phyloP scores from a whole-genome alignment of 2,113 vertebrate genomes.

The Tetrao urogallus region DNA sequence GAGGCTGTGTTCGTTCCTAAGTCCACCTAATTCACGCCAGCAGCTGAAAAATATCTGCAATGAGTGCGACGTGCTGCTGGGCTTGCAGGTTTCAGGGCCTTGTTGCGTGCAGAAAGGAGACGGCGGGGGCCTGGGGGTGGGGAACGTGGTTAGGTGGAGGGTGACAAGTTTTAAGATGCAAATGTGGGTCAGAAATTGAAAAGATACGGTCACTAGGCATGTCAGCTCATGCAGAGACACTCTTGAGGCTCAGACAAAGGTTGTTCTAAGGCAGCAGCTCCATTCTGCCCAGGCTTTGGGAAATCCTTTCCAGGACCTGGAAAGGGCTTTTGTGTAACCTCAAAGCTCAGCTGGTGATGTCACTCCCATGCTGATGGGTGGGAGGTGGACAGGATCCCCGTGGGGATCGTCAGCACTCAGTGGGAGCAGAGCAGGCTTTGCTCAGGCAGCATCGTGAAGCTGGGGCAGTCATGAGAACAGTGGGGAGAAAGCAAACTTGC shows the following conservation, averaged over 20 bases:
- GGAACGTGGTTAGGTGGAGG: background rate
- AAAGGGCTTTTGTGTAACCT: constrained; percentile 58
- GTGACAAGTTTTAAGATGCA: constrained; percentile 66
- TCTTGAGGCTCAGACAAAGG: constrained; percentile 45
- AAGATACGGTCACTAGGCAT: constrained; percentile 37
- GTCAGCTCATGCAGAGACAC: background rate
- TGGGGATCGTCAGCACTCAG: background rate
- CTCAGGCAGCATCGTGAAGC: background rate
- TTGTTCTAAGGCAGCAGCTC: constrained; percentile 35
- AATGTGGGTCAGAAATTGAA: constrained; percentile 65
- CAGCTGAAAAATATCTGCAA: background rate
- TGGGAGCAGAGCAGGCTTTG: background rate
- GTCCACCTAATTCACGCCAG: background rate
- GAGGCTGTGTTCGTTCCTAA: background rate
- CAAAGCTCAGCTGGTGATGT: constrained; percentile 56
- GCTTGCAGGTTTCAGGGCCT: background rate
- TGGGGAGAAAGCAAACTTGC: background rate
- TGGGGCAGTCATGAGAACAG: background rate
- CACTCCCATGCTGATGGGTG: constrained; percentile 14
- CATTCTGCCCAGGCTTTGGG: background rate
- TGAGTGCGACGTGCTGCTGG: rapidly evolving
- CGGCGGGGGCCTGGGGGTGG: background rate
- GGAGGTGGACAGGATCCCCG: constrained; percentile 30
- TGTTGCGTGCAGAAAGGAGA: background rate
- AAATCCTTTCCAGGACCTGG: constrained; percentile 52